Percentiles rank a stretch among this genome's conserved stretches.
Evolutionary conservation across 2,113 vertebrate species (phyloP).

Genomic region (Regulus satrapa): DNA sequence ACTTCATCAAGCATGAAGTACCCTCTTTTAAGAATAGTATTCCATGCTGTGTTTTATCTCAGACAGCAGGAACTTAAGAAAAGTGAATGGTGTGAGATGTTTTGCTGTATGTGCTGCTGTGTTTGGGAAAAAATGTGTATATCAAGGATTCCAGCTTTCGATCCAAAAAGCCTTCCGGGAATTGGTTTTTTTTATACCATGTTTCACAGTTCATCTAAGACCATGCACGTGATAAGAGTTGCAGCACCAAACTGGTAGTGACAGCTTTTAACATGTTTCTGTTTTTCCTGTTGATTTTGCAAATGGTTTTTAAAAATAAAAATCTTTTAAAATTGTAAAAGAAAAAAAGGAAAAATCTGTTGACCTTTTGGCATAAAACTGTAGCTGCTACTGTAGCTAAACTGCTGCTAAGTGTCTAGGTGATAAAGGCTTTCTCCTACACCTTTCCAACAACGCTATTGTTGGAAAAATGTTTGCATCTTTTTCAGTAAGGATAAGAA

Average conservation of each 20-base stretch:
- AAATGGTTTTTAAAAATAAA: too few relatives aligned
- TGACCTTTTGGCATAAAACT: background rate
- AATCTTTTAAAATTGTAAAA: too few relatives aligned
- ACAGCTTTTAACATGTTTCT: background rate
- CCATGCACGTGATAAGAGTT: background rate
- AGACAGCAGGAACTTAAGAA: background rate
- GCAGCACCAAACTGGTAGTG: background rate
- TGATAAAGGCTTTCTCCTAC: constrained; percentile 44
- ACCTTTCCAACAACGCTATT: background rate
- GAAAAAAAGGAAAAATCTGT: background rate
- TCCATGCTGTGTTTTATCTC: background rate
- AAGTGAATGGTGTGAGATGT: background rate
- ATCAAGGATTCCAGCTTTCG: background rate
- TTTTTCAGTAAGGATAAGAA: constrained; percentile 38
- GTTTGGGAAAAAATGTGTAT: background rate
- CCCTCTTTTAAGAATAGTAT: background rate
- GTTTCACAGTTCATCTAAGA: background rate
- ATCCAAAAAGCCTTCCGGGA: background rate
- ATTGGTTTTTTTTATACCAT: background rate
- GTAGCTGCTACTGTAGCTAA: constrained; percentile 10
- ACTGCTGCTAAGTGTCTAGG: constrained; percentile 19
- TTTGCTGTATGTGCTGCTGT: background rate
- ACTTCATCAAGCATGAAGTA: background rate
- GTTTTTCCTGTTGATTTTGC: background rate
- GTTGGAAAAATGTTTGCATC: constrained; percentile 31